Conservation (phyloP, 2,113 vertebrate genomes). For the Abramis brama region DNA sequence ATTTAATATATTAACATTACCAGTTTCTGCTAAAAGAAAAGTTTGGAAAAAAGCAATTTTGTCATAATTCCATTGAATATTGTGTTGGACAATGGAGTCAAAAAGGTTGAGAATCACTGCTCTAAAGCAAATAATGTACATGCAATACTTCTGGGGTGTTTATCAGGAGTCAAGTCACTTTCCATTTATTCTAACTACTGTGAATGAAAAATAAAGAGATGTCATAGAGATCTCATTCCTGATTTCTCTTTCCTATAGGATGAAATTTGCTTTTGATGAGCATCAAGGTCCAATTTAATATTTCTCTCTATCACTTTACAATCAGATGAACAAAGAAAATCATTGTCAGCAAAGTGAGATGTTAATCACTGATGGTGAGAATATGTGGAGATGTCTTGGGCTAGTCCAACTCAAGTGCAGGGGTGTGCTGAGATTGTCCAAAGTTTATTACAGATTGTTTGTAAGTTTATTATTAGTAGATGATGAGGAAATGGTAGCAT, state of each 20-base stretch:
- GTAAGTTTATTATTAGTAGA: not conserved
- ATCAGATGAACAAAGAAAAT: slow-evolving; percentile 27
- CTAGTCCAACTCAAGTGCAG: not conserved
- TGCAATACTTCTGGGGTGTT: not conserved
- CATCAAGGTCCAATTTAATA: not conserved
- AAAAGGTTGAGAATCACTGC: not conserved
- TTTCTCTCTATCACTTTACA: not conserved
- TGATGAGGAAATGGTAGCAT: slow-evolving; percentile 58
- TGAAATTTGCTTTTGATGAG: not conserved
- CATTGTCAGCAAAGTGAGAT: not conserved
- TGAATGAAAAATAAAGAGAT: not conserved
- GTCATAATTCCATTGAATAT: too few relatives aligned
- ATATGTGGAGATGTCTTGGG: not conserved
- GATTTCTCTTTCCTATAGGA: not conserved
- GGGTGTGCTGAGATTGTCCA: not conserved
- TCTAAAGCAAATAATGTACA: not conserved
- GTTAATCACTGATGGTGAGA: slow-evolving; percentile 14
- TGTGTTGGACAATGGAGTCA: not conserved
- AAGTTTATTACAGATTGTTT: slow-evolving; percentile 10
- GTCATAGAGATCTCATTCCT: not conserved
- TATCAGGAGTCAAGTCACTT: not conserved
- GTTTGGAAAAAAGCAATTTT: too few relatives aligned
- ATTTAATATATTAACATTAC: too few relatives aligned
- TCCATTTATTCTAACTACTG: not conserved
- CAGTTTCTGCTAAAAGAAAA: too few relatives aligned